Evolutionary conservation across 2,113 vertebrate species (phyloP), one percentile per base, ranked within the genome.

Genomic region (Ibidorhyncha struthersii): DNA sequence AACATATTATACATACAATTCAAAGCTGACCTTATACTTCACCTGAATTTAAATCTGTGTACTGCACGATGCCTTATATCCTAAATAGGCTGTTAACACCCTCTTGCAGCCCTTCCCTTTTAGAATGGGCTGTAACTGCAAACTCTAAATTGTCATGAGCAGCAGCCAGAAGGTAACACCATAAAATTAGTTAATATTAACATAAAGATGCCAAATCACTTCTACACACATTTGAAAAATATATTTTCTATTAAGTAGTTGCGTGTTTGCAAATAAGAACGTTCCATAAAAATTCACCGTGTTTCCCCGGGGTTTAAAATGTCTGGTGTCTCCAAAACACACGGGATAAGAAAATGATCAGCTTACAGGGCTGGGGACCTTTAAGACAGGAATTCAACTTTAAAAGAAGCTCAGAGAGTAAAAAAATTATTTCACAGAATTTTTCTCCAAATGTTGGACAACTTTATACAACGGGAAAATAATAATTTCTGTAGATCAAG

Each of bases 111-210:
- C 71, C 86, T 97, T 96, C 94, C 72, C 56, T 91, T 96, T 97
- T 96, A 74, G 96, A 95, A 97, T 93, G 95, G 93, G 90, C 40
- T 94, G 41, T 96, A 97, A 97, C 88, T 92, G 62, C 93, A 93
- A 69, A 71, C 53, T 80, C 94, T 97, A 77, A 97, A 93, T 95
- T 93, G 93, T 93, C 86, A 58, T n/a, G 82, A 97, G 87, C 84
- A 94, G 91, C 77, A 96, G 78, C 86, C 93, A 96, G 93, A 97
- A 97, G 86, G 91, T 89, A 97, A 71, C 77, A 92, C 58, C 83
- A 74, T 98, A 96, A 97, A 98, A 96, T 97, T 94, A 89, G 85
- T 96, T 97, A 95, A 92, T 95, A 94, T 98, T 97, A 96, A 91
- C 95, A 96, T 74, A 69, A 96, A 97, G 91, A 95, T 96, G 91